Evolutionary conservation across 2,113 vertebrate genomes (phyloP).

Genomic region (Panurus biarmicus): DNA sequence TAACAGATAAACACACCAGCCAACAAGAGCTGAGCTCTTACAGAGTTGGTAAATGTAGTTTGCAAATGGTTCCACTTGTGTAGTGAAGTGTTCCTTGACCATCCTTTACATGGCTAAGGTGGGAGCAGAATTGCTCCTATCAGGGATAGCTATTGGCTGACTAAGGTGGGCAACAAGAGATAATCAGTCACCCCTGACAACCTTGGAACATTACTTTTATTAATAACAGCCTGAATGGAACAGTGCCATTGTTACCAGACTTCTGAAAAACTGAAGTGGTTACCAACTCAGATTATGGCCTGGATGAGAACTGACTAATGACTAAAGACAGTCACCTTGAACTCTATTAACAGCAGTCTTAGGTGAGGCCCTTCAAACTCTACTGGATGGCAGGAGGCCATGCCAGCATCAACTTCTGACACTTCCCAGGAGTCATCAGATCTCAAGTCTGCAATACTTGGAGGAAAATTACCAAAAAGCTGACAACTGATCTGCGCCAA

Average conservation of each 20-base stretch:
- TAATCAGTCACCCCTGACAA: background rate
- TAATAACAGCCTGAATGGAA: background rate
- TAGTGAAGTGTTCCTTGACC: background rate
- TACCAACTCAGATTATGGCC: background rate
- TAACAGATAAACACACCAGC: background rate
- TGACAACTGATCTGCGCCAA: too few species aligned
- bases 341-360: background rate
- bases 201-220: background rate
- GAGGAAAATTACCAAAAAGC: background rate
- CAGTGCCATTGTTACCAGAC: accelerated
- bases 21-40: background rate
- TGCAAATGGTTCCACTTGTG: background rate
- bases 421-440: background rate
- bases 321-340: background rate
- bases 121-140: background rate
- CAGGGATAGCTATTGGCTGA: background rate
- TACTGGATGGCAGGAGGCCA: too few species aligned
- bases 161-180: background rate
- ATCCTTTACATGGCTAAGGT: background rate
- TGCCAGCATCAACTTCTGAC: background rate
- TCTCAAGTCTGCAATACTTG: background rate
- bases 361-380: background rate
- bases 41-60: background rate
- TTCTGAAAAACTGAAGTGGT: background rate
- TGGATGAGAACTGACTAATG: background rate